phyloP scores from a whole-genome alignment of 2,888 invertebrate genomes.

The Xanthorhoe spadicearia region DNA sequence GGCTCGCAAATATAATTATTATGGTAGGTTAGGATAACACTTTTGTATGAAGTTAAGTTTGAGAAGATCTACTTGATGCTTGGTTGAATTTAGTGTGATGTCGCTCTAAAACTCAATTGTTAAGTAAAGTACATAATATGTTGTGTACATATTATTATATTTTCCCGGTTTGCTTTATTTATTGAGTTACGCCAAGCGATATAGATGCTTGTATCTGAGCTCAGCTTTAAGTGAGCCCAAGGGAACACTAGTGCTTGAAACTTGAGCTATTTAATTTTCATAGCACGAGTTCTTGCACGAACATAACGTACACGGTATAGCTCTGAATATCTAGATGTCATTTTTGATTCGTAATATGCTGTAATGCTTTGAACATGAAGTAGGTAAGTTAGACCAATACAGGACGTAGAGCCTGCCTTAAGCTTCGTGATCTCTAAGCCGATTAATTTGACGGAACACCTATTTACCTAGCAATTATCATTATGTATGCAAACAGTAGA shows the following conservation, averaged over 20 bases:
- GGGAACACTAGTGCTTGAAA: conserved; percentile 37
- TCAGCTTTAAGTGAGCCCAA: conserved; percentile 42
- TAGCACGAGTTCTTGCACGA: conserved; percentile 31
- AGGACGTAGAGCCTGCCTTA: not conserved
- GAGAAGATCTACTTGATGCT: not conserved
- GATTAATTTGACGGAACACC: conserved; percentile 2
- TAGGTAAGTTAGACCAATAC: conserved; percentile 6
- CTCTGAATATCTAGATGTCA: conserved; percentile 12
- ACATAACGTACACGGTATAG: conserved; percentile 28
- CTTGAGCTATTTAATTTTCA: conserved; percentile 44
- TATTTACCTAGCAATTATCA: not conserved
- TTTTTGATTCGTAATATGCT: conserved; percentile 11
- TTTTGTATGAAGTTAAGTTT: not conserved
- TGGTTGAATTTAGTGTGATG: not conserved
- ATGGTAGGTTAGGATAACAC: not conserved
- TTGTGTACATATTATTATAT: no score
- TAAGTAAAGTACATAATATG: conserved; percentile 18
- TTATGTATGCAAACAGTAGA: not conserved
- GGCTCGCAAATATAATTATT: conserved; percentile 12
- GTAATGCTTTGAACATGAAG: not conserved
- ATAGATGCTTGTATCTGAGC: conserved; percentile 41
- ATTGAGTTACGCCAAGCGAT: conserved; percentile 27
- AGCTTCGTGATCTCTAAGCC: not conserved
- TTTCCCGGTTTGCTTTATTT: conserved; percentile 19
- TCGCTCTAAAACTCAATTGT: conserved; percentile 4